Base-by-base conservation (phyloP, 2,888 invertebrate species). In the Coenonympha glycerion region DNA sequence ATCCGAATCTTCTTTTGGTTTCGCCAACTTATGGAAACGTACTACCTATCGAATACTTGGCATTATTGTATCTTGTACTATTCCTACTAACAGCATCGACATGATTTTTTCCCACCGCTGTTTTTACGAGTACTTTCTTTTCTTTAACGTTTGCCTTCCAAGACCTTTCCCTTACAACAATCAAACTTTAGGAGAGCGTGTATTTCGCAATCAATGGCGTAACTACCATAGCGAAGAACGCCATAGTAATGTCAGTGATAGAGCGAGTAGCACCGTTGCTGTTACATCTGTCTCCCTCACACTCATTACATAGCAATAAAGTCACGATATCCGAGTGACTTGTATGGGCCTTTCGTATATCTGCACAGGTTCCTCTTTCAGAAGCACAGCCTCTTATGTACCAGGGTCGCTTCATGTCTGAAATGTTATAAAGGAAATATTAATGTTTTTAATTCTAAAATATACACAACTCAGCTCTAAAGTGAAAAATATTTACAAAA, bases 301-400 rank as follows among this genome's bases (percentile, higher is more conserved):
- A 85, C 50, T 83, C 81, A 0, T 51, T 15, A 47, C 84, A 85
- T 34, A 57, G 62, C 0, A 66, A n/a, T 18, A 83, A 46, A 4
- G 61, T 57, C 2, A 79, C 69, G n/a, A 68, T 57, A 11, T 68
- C 61, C 0, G 56, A 53, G 16, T 70, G 66, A 0, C 55, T 45
- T 0, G 60, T 53, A 36, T 75, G 76, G 0, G 73, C 65, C 34
- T 58, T 64, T 33, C 52, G 63, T 31, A 85, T 71, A 4, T 85
- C 82, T 0, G 58, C 60, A 52, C 85, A 85, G 0, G 72, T 63
- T 0, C 82, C 80, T 41, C 74, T 66, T 24, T 79, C 83, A 1
- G 79, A 66, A 3, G 72, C 72, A 42, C 85, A 85, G 2, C 81
- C 84, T 6, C 85, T 70, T 3, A 82, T 64, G 52, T 66, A 66